Conservation (phyloP, 2,113 vertebrate species). For the Piaya cayana region DNA sequence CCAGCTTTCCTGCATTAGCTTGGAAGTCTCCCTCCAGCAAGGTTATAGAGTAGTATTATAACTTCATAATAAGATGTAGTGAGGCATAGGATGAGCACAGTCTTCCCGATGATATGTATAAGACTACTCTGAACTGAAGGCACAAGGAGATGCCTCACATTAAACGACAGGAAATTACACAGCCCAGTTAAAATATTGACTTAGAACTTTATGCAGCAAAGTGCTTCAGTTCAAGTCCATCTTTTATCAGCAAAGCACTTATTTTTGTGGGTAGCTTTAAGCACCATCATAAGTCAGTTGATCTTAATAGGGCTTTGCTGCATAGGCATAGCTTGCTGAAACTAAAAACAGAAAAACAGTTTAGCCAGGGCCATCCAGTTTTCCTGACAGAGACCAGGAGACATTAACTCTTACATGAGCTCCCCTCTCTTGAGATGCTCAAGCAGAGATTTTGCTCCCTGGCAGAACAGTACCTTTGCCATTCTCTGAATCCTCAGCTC, state of each 20-base stretch:
- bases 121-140: neutral
- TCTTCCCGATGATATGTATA: neutral
- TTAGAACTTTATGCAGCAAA: neutral
- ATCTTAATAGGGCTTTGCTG: neutral
- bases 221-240: neutral
- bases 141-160: neutral
- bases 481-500: neutral
- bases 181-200: neutral
- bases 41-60: conserved; percentile 2
- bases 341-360: neutral
- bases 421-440: neutral
- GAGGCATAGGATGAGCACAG: conserved; percentile 18
- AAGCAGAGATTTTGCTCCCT: neutral
- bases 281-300: neutral
- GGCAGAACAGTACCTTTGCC: neutral
- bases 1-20: neutral
- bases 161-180: neutral
- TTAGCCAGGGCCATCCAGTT: neutral
- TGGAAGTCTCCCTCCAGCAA: conserved; percentile 36
- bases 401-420: neutral
- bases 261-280: neutral
- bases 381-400: neutral
- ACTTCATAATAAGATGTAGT: conserved; percentile 3
- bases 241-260: neutral
- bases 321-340: neutral